Base-by-base conservation (phyloP, 2,888 invertebrate species). In the Himalopsyche kuldschensis region DNA sequence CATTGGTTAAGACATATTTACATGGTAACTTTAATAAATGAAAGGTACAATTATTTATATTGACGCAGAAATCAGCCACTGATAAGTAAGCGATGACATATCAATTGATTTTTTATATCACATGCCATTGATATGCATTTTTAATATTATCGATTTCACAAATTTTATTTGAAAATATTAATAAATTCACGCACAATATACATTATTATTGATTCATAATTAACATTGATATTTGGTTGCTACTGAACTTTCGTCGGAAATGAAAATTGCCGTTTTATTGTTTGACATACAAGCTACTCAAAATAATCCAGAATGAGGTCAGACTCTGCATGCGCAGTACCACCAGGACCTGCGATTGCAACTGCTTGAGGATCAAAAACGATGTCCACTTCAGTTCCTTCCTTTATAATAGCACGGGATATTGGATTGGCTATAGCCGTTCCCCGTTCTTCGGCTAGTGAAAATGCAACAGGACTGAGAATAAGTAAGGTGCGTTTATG, bases 271-370 rank as follows among this genome's bases (percentile, higher is more conserved):
- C 27, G 76, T 0, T 41, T n/a, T 35, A 17, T 15, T 35, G 24
- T 78, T 76, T 30, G 0, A 47, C 1, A 55, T 83, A 63, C 8
- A 75, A 24, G 81, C 85, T 82, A 83, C 69, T 87, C 88, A 78
- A 88, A 88, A 87, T 89, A 88, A 87, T 93, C 93, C 84, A 94
- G 88, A 87, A 93, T 93, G 85, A 96, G 92, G 88, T 95, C 95
- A 82, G 95, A 95, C 88, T 95, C 93, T 0, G 96, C 95, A 88
- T 95, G 95, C 0, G 96, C 96, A 78, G 94, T 93, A 10, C 96
- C 96, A 4, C 95, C 95, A 46, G 95, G 95, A 6, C 96, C 96
- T 3, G 93, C 95, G 4, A 96, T 92, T 3, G 96, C 96, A 0
- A 94, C 92, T 0, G 95, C 94, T 84, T 93, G 91, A 3, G 96